phyloP scores from a whole-genome alignment of 2,113 vertebrate species.

The Catharus bicknelli region DNA sequence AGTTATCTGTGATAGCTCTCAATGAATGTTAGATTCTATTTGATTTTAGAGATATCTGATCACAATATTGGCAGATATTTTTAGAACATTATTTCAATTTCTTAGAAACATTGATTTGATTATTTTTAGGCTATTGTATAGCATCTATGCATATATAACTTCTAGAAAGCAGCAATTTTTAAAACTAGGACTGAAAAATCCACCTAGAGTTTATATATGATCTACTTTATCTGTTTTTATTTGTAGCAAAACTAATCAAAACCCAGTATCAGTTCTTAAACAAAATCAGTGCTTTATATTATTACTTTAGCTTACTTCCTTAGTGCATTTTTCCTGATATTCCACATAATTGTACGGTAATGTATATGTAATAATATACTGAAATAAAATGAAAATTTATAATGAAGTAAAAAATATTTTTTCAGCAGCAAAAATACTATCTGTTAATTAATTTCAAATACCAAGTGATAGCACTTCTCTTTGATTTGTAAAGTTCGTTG shows the following conservation, averaged over 20 bases:
- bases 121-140: neutral
- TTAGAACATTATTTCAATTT: neutral
- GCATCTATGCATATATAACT: fast-evolving
- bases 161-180: neutral
- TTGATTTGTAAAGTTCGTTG: neutral
- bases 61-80: neutral
- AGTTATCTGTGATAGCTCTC: neutral
- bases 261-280: neutral
- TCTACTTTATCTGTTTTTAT: neutral
- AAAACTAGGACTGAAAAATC: neutral
- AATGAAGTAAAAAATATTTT: neutral
- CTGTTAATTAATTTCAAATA: neutral
- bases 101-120: neutral
- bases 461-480: neutral
- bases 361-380: neutral
- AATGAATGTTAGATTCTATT: neutral
- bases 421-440: neutral
- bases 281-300: neutral
- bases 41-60: neutral
- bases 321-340: neutral
- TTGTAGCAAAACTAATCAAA: neutral
- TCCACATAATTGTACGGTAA: neutral
- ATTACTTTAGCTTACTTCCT: neutral
- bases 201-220: neutral
- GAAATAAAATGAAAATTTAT: neutral